A percentile compares a stretch with the other conserved stretches of the same genome.
Conservation (phyloP, 2,113 vertebrate species). For the Sminthopsis crassicaudata region DNA sequence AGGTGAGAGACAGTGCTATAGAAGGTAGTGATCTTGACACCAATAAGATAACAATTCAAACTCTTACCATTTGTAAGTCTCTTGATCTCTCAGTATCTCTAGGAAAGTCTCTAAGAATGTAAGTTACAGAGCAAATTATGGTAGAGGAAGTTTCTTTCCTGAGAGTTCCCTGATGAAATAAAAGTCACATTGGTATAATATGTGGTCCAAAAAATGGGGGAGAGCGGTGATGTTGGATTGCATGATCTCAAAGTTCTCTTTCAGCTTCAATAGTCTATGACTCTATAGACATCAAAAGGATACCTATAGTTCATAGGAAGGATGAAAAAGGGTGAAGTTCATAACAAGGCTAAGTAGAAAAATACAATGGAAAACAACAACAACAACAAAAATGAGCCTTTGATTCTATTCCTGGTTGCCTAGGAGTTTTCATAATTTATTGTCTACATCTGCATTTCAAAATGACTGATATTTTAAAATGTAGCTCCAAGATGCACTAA, state of each 20-base stretch:
- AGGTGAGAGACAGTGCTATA: background rate
- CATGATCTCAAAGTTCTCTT: background rate
- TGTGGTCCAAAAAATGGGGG: background rate
- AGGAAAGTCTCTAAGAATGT: background rate
- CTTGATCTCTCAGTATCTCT: background rate
- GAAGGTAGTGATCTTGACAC: background rate
- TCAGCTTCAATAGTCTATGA: background rate
- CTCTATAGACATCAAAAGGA: background rate
- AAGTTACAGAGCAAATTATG: background rate
- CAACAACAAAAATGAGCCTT: background rate
- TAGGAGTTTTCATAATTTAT: background rate
- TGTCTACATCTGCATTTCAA: background rate
- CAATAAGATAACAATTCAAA: background rate
- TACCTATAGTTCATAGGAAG: background rate
- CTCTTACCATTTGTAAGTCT: background rate
- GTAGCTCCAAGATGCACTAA: conserved; percentile 2
- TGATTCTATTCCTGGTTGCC: background rate
- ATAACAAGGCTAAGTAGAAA: background rate
- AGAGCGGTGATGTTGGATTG: background rate
- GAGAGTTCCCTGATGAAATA: background rate
- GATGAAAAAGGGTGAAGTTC: background rate
- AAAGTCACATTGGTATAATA: background rate
- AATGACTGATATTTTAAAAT: conserved; percentile 17
- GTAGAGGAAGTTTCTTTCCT: background rate
- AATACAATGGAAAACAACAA: background rate